Conservation (phyloP, 1,140 invertebrate species). For the Pseudobourletiella spinata region DNA sequence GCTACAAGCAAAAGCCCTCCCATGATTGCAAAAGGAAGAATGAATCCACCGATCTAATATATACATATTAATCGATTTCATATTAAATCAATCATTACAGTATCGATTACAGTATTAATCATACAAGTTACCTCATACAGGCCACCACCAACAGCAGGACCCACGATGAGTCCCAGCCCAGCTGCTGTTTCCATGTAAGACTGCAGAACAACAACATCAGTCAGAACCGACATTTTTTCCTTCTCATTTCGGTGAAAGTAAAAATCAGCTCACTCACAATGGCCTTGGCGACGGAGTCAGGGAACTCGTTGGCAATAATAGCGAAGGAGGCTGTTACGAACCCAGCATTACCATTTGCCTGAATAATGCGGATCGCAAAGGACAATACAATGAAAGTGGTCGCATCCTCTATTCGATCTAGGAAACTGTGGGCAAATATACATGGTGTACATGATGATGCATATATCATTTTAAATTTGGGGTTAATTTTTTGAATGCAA, state of each 20-base stretch:
- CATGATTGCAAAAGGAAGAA: constrained; percentile 72
- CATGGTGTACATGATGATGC: background rate
- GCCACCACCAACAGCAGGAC: constrained; percentile 71
- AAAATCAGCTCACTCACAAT: constrained; percentile 42
- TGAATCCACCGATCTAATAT: constrained; percentile 72
- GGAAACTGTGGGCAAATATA: constrained; percentile 42
- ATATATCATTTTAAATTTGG: too few relatives aligned
- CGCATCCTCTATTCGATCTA: constrained; percentile 46
- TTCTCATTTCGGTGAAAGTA: background rate
- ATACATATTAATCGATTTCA: too few relatives aligned
- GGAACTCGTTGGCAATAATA: constrained; percentile 56
- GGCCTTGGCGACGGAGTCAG: constrained; percentile 48
- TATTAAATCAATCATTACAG: too few relatives aligned
- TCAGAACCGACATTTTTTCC: background rate
- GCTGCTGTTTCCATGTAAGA: constrained; percentile 80
- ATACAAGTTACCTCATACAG: constrained; percentile 53
- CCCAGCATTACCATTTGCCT: constrained; percentile 51
- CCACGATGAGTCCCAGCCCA: constrained; percentile 78
- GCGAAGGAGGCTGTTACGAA: constrained; percentile 52
- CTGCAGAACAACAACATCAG: constrained; percentile 43
- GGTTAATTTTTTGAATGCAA: too few relatives aligned
- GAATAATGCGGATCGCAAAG: constrained; percentile 48
- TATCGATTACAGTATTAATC: too few relatives aligned
- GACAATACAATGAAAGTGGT: constrained; percentile 48
- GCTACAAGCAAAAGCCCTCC: constrained; percentile 65